phyloP scores from a whole-genome alignment of 2,888 invertebrate genomes.

The Lepidocyrtoides sp. region DNA sequence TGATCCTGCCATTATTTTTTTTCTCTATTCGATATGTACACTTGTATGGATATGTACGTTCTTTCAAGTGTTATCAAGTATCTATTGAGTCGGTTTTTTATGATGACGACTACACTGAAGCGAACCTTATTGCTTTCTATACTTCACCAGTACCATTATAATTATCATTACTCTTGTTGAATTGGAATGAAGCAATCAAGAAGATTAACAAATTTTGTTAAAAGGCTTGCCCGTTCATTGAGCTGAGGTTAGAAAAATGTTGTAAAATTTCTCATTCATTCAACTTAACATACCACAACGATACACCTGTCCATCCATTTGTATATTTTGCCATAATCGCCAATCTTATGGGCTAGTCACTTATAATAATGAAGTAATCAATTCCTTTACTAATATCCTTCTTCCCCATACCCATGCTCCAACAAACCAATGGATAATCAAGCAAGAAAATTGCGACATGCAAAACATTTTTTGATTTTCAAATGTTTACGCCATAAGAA shows the following conservation, averaged over 20 bases:
- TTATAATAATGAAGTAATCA: conserved; percentile 50
- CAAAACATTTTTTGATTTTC: background rate
- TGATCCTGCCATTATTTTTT: conserved; percentile 53
- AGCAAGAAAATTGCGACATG: background rate
- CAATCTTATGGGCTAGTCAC: background rate
- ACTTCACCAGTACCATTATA: background rate
- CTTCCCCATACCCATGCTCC: background rate
- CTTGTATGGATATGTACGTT: background rate
- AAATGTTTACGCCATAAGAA: background rate
- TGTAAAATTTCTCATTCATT: conserved; percentile 40
- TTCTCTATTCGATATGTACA: background rate
- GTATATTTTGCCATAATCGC: conserved; percentile 27
- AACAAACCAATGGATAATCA: background rate
- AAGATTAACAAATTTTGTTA: background rate
- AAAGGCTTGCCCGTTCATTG: conserved; percentile 5
- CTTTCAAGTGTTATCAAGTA: background rate
- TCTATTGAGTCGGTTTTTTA: conserved; percentile 42
- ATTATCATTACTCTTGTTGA: conserved; percentile 23
- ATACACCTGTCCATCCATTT: background rate
- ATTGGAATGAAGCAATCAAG: conserved; percentile 29
- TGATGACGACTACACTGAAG: background rate
- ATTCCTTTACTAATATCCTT: background rate
- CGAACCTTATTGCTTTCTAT: conserved; percentile 11
- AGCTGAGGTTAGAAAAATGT: background rate
- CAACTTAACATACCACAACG: background rate